Base-by-base conservation (phyloP, 2,113 vertebrate species). In the Semnornis frantzii region DNA sequence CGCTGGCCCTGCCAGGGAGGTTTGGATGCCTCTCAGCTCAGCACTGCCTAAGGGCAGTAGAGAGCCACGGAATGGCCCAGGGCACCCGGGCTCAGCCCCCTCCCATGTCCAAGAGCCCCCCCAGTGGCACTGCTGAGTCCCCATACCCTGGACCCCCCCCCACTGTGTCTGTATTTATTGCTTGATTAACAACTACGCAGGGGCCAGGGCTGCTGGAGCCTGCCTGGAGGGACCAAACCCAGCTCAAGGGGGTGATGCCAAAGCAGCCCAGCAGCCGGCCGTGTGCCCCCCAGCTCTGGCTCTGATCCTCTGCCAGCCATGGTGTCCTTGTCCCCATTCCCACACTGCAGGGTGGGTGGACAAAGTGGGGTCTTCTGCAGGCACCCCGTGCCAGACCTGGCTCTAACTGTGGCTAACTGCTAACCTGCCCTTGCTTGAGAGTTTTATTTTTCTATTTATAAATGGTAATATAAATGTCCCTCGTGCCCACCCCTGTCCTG, bases 401-500 rank as follows among this genome's bases (percentile, higher is more conserved):
- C 77, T 94, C 86, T 90, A 92, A 95, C 72, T n/a, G 20, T 2
- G 93, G 93, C 93, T 95, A 94, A 93, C 89, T 0, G 60, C 81
- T 96, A 94, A 94, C 81, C 64, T 1, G 2, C 62, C 85, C 90
- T 24, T 24, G 68, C 96, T 92, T 92, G 42, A 96, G 97, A 97
- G 97, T 96, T 98, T 96, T 98, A 98, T 98, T 98, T 98, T 97
- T 97, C 93, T 98, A 98, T 98, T 98, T 97, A 97, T 97, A 98
- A 98, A 98, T 95, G 94, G 73, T 98, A 98, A 98, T 98, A 98
- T 98, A 98, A 98, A 76, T 37, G 85, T 91, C 72, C 54, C 54
- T 31, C 4, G 0, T 0, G 4, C 57, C 68, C 3, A 2, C 42
- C 54, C 31, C 62, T 18, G 27, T 42, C 39, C 73, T 1, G 2